Evolutionary conservation across 2,888 invertebrate genomes (phyloP), one percentile per base, ranked within the genome.

Genomic region (Gymnocheta viridis): DNA sequence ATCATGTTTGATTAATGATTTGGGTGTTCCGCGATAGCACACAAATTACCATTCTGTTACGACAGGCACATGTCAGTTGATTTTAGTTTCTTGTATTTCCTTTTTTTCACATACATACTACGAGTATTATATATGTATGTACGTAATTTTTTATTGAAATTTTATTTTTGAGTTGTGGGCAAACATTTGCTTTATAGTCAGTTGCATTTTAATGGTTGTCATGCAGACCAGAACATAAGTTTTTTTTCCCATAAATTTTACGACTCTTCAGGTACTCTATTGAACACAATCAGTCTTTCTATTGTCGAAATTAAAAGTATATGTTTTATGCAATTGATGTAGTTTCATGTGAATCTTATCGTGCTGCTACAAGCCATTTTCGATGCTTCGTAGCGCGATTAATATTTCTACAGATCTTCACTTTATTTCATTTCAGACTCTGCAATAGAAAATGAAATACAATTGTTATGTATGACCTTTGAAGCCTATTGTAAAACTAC

Each of bases 41-140:
- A 87, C 88, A 88, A 88, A 86, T 88, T 88, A 87, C 88, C 86
- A 88, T 88, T 88, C 87, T 87, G 87, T 88, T 89, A 84, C 88
- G 88, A 88, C 89, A 88, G 87, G 88, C 88, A 86, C 88, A 88
- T 87, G 89, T 88, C 89, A 89, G 88, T 88, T 88, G 81, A 60
- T 77, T 85, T 51, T 51, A 72, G 54, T 54, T 79, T 44, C 41
- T 76, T 74, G 3, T 44, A 41, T 69, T 70, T 14, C 27, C 67
- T 47, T 7, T 35, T 24, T 66, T 70, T 19, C 17, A 0, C 44
- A 38, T 12, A 9, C 32, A 32, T 32, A 12, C 35, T n/a, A n/a
- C n/a, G n/a, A n/a, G n/a, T n/a, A n/a, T n/a, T n/a, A 38, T n/a
- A 19, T 44, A 17, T 14, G 7, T 17, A 7, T 17, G 29, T 62